Evolutionary conservation across 2,888 invertebrate species (phyloP), one percentile per base, ranked within the genome.

Genomic region (Rambutsinella grinnellia): DNA sequence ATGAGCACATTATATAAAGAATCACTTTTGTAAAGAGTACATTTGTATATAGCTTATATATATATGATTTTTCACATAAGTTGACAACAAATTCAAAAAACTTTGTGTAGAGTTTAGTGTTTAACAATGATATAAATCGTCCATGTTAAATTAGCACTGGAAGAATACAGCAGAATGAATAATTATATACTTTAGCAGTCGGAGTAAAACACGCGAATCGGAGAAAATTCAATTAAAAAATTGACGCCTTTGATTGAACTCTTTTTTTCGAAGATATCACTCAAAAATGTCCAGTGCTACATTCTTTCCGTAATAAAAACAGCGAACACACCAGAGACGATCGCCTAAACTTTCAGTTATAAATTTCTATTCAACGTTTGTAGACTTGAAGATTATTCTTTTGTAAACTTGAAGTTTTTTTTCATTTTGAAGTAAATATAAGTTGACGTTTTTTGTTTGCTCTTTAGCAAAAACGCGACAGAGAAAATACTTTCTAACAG

Each of bases 1-100:
- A 77, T 77, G 77, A 77, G 77, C 71, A 76, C 61, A 76, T 69
- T 65, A 67, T 75, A 76, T 77, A 77, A 77, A 77, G 77, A 76
- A 77, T 67, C 77, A 77, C 71, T 67, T 70, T 70, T 77, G n/a
- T n/a, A n/a, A 66, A 72, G 28, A 77, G 71, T 77, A 77, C 71
- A 71, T 77, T 77, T 77, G 66, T 61, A 60, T 54, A 75, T 75
- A 68, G 36, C 36, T 36, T 68, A 75, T 63, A 68, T 49, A 47
- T 74, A 67, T 56, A 67, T 74, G 67, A 56, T 62, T 47, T 17
- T 67, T 56, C 62, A 54, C 61, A 72, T 72, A 67, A 66, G 67
- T 76, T 72, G 77, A 77, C 67, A 77, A 77, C 77, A 77, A 77
- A 77, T 71, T 72, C 67, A 71, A 71, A 68, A 71, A 76, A 70